phyloP scores from a whole-genome alignment of 2,797 vertebrate species.

The Melanotaenia pygmaea region DNA sequence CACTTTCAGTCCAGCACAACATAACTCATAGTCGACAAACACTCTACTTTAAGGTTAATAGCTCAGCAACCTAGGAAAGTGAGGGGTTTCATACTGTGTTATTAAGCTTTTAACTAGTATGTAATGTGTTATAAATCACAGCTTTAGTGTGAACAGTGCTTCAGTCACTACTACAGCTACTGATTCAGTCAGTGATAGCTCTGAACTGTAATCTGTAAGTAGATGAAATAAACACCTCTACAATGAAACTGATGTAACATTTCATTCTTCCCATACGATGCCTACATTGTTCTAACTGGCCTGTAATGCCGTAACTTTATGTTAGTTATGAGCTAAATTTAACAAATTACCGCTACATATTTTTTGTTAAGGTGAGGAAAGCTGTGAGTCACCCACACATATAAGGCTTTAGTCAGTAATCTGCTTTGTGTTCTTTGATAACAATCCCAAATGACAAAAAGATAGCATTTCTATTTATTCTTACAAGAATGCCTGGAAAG shows the following conservation, averaged over 20 bases:
- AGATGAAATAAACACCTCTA: neutral
- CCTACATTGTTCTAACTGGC: neutral
- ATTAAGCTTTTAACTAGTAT: constrained; percentile 14
- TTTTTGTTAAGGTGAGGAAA: neutral
- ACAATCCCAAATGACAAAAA: neutral
- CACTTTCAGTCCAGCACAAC: constrained; percentile 4
- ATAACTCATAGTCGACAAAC: neutral
- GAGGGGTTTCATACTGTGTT: neutral
- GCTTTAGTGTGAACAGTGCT: neutral
- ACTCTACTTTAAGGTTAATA: neutral
- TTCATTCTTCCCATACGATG: neutral
- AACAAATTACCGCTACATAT: neutral
- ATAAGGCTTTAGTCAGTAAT: neutral
- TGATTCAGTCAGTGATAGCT: constrained; percentile 8
- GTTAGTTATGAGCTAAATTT: neutral
- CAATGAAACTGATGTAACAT: neutral
- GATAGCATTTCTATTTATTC: constrained; percentile 2
- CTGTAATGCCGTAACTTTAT: neutral
- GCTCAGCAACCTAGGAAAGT: neutral
- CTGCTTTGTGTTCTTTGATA: neutral
- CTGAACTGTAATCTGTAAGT: neutral
- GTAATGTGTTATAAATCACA: constrained; percentile 12
- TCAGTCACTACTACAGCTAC: constrained; percentile 4
- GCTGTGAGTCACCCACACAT: neutral
- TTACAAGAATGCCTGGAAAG: neutral